Base-by-base conservation (phyloP, 2,797 vertebrate species). In the Lerista edwardsae region DNA sequence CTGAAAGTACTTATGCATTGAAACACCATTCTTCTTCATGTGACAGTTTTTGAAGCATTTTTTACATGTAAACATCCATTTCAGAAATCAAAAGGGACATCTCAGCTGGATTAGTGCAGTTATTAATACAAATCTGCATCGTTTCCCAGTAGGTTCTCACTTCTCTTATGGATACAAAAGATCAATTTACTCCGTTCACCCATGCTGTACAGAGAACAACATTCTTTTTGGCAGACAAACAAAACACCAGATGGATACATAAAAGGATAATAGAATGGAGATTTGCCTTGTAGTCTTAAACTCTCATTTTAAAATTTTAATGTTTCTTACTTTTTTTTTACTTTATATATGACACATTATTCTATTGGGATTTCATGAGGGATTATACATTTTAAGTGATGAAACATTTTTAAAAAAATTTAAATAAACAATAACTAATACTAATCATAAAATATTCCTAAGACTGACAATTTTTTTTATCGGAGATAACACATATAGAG, bases 271-370 rank as follows among this genome's bases (percentile, higher is more conserved):
- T 64, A 86, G 5, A 86, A 81, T 0, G 61, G 1, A 71, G 79
- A 86, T 75, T 62, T 86, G 27, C 1, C 87, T 51, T 77, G 29
- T 79, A 31, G 8, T 62, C 25, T 75, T 65, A 25, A 72, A 25
- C 55, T 21, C 79, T 39, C 0, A 64, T 71, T 89, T 90, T 76
- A 88, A 87, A 79, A 9, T 72, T 71, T 5, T 69, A 36, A 69
- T 39, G 23, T 41, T 71, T 11, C 25, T 73, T 47, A 72, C n/a
- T 73, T 23, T 36, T 36, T 68, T 69, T 69, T 34, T 51, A n/a
- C 55, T 1, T 36, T 61, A 15, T 59, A 7, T 14, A 4, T 34
- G 34, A 5, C 34, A 76, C 4, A 23, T 34, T 34, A 61, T 25
- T 17, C 55, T 76, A 14, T 23, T 39, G 55, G 55, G 11, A 31